phyloP scores from a whole-genome alignment of 2,888 invertebrate species.

The Raillietiella orientalis region DNA sequence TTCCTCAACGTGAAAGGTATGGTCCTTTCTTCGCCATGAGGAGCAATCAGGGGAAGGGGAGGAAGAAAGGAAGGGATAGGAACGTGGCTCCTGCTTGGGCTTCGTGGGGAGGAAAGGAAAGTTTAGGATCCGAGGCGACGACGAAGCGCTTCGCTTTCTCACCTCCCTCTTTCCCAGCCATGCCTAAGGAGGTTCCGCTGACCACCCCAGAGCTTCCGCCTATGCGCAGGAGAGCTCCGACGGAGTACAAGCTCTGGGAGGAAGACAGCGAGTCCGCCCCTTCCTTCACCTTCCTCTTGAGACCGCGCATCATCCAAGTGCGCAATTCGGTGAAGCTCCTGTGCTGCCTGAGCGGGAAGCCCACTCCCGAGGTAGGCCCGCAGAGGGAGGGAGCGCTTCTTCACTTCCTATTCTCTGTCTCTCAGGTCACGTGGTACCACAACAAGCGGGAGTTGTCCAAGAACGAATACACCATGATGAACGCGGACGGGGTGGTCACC shows the following conservation, averaged over 20 bases:
- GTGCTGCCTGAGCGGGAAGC: constrained; percentile 81
- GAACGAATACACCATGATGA: constrained; percentile 62
- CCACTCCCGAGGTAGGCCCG: constrained; percentile 44
- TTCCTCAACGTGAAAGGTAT: constrained; percentile 83
- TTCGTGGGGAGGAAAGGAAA: too few species aligned
- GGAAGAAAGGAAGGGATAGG: too few species aligned
- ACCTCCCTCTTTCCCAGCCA: too few species aligned
- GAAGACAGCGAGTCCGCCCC: constrained; percentile 78
- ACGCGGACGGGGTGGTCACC: constrained; percentile 79
- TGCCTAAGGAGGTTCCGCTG: constrained; percentile 33
- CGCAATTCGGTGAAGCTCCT: constrained; percentile 70
- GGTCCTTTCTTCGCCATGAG: too few species aligned
- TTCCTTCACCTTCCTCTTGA: constrained; percentile 85
- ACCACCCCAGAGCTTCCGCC: constrained; percentile 32
- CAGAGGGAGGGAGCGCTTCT: not conserved
- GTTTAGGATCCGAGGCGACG: too few species aligned
- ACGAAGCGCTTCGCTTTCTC: too few species aligned
- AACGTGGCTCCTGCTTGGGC: too few species aligned
- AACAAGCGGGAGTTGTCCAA: constrained; percentile 67
- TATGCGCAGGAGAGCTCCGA: constrained; percentile 12
- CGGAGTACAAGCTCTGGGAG: constrained; percentile 50
- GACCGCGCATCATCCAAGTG: constrained; percentile 91
- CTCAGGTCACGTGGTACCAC: constrained; percentile 29
- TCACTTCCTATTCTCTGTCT: constrained; percentile 2
- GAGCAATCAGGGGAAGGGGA: not conserved